Percentiles rank a stretch among this genome's conserved stretches.
Evolutionary conservation across 2,797 vertebrate species (phyloP).

Genomic region (Anguilla obscura): DNA sequence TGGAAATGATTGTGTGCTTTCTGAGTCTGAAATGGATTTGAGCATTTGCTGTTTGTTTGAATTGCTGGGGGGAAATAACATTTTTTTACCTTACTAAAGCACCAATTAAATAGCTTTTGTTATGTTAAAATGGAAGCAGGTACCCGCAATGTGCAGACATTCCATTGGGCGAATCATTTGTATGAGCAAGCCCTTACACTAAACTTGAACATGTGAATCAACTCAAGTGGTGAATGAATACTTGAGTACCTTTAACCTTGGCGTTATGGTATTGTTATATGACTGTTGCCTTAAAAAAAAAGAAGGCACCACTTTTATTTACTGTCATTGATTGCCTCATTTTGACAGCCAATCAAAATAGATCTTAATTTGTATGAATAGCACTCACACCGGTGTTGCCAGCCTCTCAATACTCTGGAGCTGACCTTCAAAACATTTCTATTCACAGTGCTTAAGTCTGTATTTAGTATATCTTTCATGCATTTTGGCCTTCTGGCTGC

Average conservation of each 20-base stretch:
- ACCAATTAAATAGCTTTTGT: conserved; percentile 22
- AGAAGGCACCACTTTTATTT: background rate
- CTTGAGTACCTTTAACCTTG: conserved; percentile 22
- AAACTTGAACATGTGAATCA: conserved; percentile 19
- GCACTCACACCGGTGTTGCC: background rate
- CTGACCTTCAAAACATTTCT: background rate
- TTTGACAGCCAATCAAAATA: conserved; percentile 23
- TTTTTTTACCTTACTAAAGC: background rate
- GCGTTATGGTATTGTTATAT: conserved; percentile 9
- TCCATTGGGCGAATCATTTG: background rate
- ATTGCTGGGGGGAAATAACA: conserved; percentile 27
- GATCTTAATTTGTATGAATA: conserved; percentile 18
- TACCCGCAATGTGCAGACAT: background rate
- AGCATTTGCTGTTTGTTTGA: conserved; percentile 9
- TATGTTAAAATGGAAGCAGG: background rate
- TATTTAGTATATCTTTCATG: background rate
- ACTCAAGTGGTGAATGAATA: conserved; percentile 2
- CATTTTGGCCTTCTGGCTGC: background rate
- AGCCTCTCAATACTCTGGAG: background rate
- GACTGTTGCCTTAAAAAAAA: conserved; percentile 6
- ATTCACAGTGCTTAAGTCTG: background rate
- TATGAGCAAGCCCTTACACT: background rate
- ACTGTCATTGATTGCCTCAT: conserved; percentile 7
- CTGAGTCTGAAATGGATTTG: background rate
- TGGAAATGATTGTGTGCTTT: conserved; percentile 7